Evolutionary conservation across 1,140 invertebrate genomes (phyloP), one percentile per base, ranked within the genome.

Genomic region (Drosophila quadrilineata): DNA sequence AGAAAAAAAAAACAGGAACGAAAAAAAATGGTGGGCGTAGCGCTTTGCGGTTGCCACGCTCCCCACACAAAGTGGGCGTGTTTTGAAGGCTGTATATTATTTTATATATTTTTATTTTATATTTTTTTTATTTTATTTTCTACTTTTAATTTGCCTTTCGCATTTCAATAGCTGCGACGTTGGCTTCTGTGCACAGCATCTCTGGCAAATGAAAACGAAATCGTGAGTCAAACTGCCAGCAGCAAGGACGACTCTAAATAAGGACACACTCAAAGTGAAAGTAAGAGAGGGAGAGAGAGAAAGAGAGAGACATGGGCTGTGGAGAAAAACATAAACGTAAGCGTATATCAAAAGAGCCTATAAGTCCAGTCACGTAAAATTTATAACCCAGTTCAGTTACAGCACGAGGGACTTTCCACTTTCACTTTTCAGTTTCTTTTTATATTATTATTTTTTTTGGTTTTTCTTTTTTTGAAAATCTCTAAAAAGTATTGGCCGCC

Each of bases 371-470:
- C 65, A 43, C 64, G 60, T 45, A 41, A 45, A 70, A 75, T 82
- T 71, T 72, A 75, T 75, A 72, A 53, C 54, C 62, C 53, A 73
- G 65, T 79, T 73, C 58, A 46, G 49, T 50, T 36, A 35, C 38
- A 40, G n/a, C 14, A 12, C 33, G 2, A 14, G 35, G 14, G 33
- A 35, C 33, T n/a, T n/a, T n/a, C n/a, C n/a, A 35, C 33, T 35
- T 6, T 2, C 50, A 50, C 35, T n/a, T n/a, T 17, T 62, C 53
- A 59, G 68, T 56, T 74, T 71, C n/a, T n/a, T n/a, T n/a, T n/a
- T n/a, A n/a, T n/a, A n/a, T n/a, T n/a, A n/a, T n/a, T n/a, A n/a
- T n/a, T n/a, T n/a, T n/a, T n/a, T n/a, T n/a, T n/a, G n/a, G n/a
- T n/a, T n/a, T n/a, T n/a, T n/a, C n/a, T n/a, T n/a, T n/a, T n/a